A percentile compares a stretch with the other conserved stretches of the same genome.
These are phyloP conservation scores for Volucella inflata DNA, from an alignment of 2,888 invertebrate species.

Conservation along the genomic window DNA sequence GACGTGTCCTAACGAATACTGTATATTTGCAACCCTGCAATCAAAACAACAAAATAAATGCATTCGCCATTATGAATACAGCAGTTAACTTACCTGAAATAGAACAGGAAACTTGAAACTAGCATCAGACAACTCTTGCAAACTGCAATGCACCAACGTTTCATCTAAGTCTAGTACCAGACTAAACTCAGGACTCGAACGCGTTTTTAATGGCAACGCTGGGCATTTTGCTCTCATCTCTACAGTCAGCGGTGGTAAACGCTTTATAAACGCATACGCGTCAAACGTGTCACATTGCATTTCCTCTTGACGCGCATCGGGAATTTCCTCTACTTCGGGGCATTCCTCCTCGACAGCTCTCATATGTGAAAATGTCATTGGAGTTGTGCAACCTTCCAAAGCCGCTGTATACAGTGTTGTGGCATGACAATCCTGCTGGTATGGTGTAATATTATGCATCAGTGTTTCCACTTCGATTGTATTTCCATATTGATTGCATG, in stretches of 20 bases:
- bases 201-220: slow-evolving; percentile 94
- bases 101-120: slow-evolving; percentile 96
- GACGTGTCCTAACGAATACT: slow-evolving; percentile 93
- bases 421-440: slow-evolving; percentile 54
- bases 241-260: slow-evolving; percentile 91
- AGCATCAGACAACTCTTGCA: slow-evolving; percentile 95
- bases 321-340: slow-evolving; percentile 78
- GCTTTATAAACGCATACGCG: slow-evolving; percentile 95
- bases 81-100: slow-evolving; percentile 86
- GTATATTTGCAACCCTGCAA: slow-evolving; percentile 96
- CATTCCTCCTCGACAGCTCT: slow-evolving; percentile 76
- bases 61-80: neutral
- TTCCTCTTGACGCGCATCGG: slow-evolving; percentile 76
- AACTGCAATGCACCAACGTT: slow-evolving; percentile 97
- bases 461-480: slow-evolving; percentile 72
- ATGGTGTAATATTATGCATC: slow-evolving; percentile 75
- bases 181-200: slow-evolving; percentile 97
- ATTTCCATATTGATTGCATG: slow-evolving; percentile 46
- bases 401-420: slow-evolving; percentile 65
- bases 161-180: slow-evolving; percentile 92
- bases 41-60: slow-evolving; percentile 70
- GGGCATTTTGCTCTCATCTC: slow-evolving; percentile 88
- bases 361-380: slow-evolving; percentile 58
- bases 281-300: slow-evolving; percentile 92
- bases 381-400: slow-evolving; percentile 60